Base-by-base conservation (phyloP, 2,797 vertebrate genomes). In the Rhinichthys osculus region DNA sequence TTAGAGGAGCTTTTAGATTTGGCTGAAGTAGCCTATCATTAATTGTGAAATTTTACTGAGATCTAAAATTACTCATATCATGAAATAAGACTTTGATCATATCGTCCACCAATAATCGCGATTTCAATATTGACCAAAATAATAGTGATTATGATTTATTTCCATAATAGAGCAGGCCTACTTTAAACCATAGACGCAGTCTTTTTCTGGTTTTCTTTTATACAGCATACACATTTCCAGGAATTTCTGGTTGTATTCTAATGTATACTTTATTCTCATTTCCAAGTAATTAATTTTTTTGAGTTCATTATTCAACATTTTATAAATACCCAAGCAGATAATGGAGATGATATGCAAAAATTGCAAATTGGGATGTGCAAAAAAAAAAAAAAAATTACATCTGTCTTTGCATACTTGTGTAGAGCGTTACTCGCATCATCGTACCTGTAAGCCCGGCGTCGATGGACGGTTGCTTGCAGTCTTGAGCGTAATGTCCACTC, bases 381-480 rank as follows among this genome's bases (percentile, higher is more conserved):
- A 8, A 16, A 27, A 33, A 73, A 27, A 27, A 16, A 74, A 2
- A 4, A 10, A 4, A 17, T 27, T 73, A 40, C 35, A 79, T 44
- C 40, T 44, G 78, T 78, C 35, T 66, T 27, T 66, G 59, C 4
- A 64, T 81, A 67, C 40, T 69, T 70, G 47, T 74, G 50, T 77
- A 38, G 73, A 77, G 74, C 11, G 11, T 40, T 77, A n/a, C 33
- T 59, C 21, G 10, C 74, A 77, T 57, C 52, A 16, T 57, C 74
- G 35, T 97, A 97, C 97, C 97, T 97, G 94, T 95, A 92, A 96
- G 96, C 92, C 90, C 94, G 92, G 96, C 94, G 88, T 97, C 97
- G 94, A 96, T 94, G 92, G 96, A 92, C 57, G 96, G 94, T 94
- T 97, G 96, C 92, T 97, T 97, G 95, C 96, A 97, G 92, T 97